Base-by-base conservation (phyloP, 2,888 invertebrate genomes). In the Apotomis turbidana region DNA sequence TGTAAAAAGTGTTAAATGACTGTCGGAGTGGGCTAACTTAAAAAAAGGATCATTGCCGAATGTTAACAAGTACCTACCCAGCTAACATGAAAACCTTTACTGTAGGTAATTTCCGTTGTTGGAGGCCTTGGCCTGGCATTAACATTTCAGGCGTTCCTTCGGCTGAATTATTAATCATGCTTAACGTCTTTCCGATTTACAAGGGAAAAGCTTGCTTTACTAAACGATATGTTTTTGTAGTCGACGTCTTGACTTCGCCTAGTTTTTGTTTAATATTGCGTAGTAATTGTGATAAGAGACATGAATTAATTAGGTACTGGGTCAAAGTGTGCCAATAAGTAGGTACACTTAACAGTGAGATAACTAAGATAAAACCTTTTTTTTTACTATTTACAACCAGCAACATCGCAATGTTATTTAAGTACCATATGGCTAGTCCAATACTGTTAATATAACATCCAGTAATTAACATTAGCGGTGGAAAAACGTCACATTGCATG, bases 111-210 rank as follows among this genome's bases (percentile, higher is more conserved):
- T 46, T 10, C n/a, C 36, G 51, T 61, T 49, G n/a, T 10, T 27
- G 38, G 9, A 49, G n/a, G 63, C 54, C 63, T 63, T 54, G 63
- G 41, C 41, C 4, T 10, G 41, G 63, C 52, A 63, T 63, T 63
- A 63, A 63, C 52, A 10, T 54, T 54, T 63, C 54, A 63, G 41
- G 44, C n/a, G 38, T 38, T 8, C 63, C 52, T 52, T 52, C 52
- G 13, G 52, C 52, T 63, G 52, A n/a, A 63, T 41, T 54, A 63
- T 63, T 63, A 41, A 63, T 63, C 63, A 54, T 10, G 41, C 52
- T 63, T 63, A 54, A 63, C 62, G 62, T 52, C 62, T 52, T 63
- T 63, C 41, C 52, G 41, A 63, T 41, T 63, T 63, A 63, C 41
- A 63, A 10, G 59, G 54, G 41, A 54, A 63, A 63, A 15, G 10